Percentiles rank a stretch among this genome's conserved stretches.
Evolutionary conservation across 2,797 vertebrate genomes (phyloP).

Genomic region (Luscinia luscinia): DNA sequence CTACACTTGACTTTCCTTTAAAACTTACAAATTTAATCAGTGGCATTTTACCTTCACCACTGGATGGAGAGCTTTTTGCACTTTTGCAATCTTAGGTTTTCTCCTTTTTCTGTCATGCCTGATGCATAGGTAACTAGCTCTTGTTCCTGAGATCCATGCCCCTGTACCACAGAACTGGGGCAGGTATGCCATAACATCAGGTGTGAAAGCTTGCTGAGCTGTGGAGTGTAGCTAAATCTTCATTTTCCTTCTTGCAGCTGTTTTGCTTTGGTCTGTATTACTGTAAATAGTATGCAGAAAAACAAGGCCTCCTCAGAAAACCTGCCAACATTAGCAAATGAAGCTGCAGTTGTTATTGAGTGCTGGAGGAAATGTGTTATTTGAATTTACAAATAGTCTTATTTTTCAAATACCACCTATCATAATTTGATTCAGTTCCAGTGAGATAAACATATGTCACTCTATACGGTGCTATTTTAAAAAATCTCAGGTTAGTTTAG

Average conservation of each 20-base stretch:
- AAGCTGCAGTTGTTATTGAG: background rate
- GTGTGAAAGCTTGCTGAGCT: background rate
- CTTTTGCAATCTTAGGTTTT: background rate
- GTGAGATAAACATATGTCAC: background rate
- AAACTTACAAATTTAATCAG: background rate
- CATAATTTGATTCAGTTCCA: background rate
- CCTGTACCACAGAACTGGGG: background rate
- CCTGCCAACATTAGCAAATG: background rate
- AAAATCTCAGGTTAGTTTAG: background rate
- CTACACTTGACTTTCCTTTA: background rate
- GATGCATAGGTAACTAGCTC: background rate
- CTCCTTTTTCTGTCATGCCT: background rate
- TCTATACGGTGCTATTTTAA: background rate
- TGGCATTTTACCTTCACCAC: fast-evolving
- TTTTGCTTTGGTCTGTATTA: background rate
- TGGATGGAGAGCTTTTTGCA: background rate
- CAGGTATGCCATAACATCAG: background rate
- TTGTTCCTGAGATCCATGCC: background rate
- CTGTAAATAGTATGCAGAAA: background rate
- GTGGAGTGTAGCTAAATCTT: background rate
- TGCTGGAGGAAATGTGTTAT: background rate
- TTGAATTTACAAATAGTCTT: background rate
- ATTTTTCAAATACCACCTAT: background rate
- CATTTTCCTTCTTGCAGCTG: background rate
- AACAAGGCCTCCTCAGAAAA: background rate